These are phyloP conservation scores for Cydia strobilella DNA, from an alignment of 1,140 invertebrate genomes.

Conservation along the genomic window DNA sequence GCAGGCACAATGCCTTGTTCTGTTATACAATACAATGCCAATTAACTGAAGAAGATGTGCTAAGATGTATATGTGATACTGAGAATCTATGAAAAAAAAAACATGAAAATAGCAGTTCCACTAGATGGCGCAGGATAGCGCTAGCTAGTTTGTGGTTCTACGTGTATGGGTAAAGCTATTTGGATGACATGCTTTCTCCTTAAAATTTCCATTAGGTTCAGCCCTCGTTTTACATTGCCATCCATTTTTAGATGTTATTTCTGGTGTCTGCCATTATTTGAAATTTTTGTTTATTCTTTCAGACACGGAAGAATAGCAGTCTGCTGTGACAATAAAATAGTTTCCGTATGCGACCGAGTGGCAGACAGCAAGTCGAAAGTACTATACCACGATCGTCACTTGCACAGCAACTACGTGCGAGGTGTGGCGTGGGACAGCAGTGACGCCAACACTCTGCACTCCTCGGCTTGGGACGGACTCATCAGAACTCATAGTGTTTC, in stretches of 20 bases:
- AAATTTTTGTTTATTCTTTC: slow-evolving; percentile 45
- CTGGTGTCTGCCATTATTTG: not conserved
- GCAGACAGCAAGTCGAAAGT: slow-evolving; percentile 50
- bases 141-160: too few species aligned
- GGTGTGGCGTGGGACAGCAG: slow-evolving; percentile 64
- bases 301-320: slow-evolving; percentile 65
- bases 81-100: too few species aligned
- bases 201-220: too few species aligned
- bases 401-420: slow-evolving; percentile 67
- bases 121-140: too few species aligned
- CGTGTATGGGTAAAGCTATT: too few species aligned
- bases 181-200: too few species aligned
- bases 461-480: slow-evolving; percentile 71
- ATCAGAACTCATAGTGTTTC: slow-evolving; percentile 54
- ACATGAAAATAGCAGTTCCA: too few species aligned
- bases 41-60: too few species aligned
- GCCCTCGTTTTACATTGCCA: too few species aligned
- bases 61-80: too few species aligned
- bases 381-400: slow-evolving; percentile 61
- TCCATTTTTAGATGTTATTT: not conserved
- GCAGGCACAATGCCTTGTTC: too few species aligned
- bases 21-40: too few species aligned
- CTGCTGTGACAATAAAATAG: slow-evolving; percentile 74
- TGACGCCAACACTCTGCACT: slow-evolving; percentile 56
- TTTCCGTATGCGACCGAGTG: slow-evolving; percentile 60